Evolutionary conservation across 2,797 vertebrate genomes (phyloP), one percentile per base, ranked within the genome.

Genomic region (Balearica regulorum): DNA sequence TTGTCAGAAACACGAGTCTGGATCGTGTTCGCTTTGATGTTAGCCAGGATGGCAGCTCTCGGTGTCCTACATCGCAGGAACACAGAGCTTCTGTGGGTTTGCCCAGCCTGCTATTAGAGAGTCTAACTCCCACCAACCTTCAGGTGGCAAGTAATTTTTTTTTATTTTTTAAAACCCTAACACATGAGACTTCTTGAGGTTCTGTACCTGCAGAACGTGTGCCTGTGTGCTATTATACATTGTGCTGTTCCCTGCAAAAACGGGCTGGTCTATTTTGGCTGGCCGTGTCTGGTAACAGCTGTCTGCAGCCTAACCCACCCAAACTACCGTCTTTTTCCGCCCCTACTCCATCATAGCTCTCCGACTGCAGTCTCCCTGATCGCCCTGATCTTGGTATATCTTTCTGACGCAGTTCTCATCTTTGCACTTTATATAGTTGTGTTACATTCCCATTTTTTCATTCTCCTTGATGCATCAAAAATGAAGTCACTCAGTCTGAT

Each of bases 301-400:
- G 4, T 4, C 53, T 58, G 37, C 31, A 66, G 13, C 49, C 28
- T 66, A 13, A 39, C 1, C 13, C 6, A 2, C 12, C 4, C 0
- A 2, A 39, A 13, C 6, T 10, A 26, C 39, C 21, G 48, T 62
- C 11, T 20, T 24, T 29, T 0, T 4, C 0, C 11, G 12, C 13
- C 16, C 16, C 14, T 44, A 3, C 24, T 57, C 37, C 25, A 16
- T 14, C 0, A 0, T 9, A n/a, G 4, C 17, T 8, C 54, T 55
- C 35, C 3, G 5, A 7, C 19, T 61, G 15, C 11, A 14, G 24
- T 17, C 7, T 31, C 29, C 6, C 43, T 16, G 8, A 3, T 24
- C 2, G 1, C 24, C 4, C 35, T 19, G 17, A 14, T 18, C 15
- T 10, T 11, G 24, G 16, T 2, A 0, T 12, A 31, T 12, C 44